Evolutionary conservation across 2,888 invertebrate species (phyloP).

Genomic region (Heliconius ismenius): DNA sequence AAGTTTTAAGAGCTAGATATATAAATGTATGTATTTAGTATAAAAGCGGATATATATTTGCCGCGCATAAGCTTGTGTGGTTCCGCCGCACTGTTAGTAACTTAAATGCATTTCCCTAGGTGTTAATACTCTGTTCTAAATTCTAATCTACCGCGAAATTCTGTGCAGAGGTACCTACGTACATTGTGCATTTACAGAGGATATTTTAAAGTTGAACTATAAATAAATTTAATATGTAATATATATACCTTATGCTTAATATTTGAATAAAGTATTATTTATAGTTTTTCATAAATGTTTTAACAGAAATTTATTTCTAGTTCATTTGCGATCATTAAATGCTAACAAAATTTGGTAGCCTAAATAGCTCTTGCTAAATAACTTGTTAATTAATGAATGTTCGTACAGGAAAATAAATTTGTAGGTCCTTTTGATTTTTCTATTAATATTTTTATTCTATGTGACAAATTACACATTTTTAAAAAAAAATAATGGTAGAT

Average conservation of each 20-base stretch:
- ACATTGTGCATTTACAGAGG: not conserved
- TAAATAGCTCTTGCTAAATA: too few relatives aligned
- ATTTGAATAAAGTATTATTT: constrained; percentile 4
- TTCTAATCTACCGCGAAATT: constrained; percentile 22
- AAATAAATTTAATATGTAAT: not conserved
- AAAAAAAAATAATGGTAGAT: too few relatives aligned
- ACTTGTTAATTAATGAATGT: too few relatives aligned
- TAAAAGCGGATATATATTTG: not conserved
- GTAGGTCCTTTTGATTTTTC: too few relatives aligned
- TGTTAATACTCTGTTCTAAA: constrained; percentile 25
- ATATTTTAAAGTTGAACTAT: not conserved
- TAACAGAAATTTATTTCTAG: too few relatives aligned
- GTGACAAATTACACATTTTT: too few relatives aligned
- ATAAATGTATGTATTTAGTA: too few relatives aligned
- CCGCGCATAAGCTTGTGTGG: constrained; percentile 5
- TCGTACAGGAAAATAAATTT: too few relatives aligned
- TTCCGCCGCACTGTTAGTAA: constrained; percentile 21
- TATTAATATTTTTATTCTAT: too few relatives aligned
- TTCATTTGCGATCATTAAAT: too few relatives aligned
- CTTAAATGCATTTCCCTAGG: constrained; percentile 28
- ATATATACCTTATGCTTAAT: not conserved
- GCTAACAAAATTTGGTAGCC: too few relatives aligned
- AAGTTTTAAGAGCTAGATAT: too few relatives aligned
- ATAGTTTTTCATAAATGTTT: not conserved
- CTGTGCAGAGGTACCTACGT: not conserved